phyloP scores from a whole-genome alignment of 2,888 invertebrate species.

The Beris morrisii region DNA sequence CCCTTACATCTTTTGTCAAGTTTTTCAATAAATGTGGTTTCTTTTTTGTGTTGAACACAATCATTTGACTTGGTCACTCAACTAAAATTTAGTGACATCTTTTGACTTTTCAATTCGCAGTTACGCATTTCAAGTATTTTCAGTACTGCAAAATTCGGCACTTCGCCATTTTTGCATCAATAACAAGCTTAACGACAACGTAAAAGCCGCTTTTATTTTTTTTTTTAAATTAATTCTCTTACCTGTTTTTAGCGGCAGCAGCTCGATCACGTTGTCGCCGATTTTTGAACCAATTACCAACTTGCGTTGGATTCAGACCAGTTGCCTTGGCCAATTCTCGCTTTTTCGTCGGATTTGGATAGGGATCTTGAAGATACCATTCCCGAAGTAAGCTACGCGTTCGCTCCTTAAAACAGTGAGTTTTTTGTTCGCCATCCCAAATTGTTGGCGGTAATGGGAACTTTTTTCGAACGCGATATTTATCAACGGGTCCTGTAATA shows the following conservation, averaged over 20 bases:
- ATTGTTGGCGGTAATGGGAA: constrained; percentile 89
- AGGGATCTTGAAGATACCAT: constrained; percentile 98
- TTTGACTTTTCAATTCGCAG: no score
- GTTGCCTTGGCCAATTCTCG: constrained; percentile 88
- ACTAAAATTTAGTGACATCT: no score
- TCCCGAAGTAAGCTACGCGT: constrained; percentile 92
- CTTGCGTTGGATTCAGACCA: constrained; percentile 89
- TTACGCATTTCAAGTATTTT: no score
- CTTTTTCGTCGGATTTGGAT: constrained; percentile 93
- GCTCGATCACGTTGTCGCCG: constrained; percentile 84
- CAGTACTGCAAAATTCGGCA: no score
- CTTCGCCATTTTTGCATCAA: no score
- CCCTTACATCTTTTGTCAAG: no score
- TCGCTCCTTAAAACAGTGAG: constrained; percentile 94
- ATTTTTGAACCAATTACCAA: constrained; percentile 94
- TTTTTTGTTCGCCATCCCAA: constrained; percentile 96
- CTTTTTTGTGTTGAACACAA: no score
- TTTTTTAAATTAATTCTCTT: constrained; percentile 50
- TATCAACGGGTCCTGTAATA: constrained; percentile 77
- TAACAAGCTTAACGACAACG: no score
- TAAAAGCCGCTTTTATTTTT: no score
- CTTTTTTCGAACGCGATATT: constrained; percentile 91
- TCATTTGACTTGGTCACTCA: no score
- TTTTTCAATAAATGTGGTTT: no score
- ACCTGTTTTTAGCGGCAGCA: constrained; percentile 96